A percentile compares a stretch with the other conserved stretches of the same genome.
These are phyloP conservation scores for Drosophila truncata DNA, from an alignment of 1,140 invertebrate species.

Conservation along the genomic window DNA sequence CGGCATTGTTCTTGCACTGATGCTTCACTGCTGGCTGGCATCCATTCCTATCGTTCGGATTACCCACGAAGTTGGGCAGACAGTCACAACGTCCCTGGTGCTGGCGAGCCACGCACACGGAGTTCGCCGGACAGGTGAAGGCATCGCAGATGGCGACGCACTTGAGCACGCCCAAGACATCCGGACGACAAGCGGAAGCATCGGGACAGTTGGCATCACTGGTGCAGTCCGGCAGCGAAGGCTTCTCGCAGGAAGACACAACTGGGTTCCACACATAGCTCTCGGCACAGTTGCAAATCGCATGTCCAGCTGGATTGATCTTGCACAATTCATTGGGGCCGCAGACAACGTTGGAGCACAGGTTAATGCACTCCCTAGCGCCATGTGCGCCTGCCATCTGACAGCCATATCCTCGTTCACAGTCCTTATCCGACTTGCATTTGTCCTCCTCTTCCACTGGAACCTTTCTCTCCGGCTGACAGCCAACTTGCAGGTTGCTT, in stretches of 20 bases:
- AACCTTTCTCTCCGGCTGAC: constrained; percentile 88
- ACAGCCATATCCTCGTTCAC: constrained; percentile 88
- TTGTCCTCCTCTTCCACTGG: constrained; percentile 86
- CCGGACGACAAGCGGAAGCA: constrained; percentile 90
- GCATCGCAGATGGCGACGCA: constrained; percentile 91
- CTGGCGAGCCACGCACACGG: constrained; percentile 90
- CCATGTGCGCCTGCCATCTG: constrained; percentile 87
- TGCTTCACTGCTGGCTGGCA: constrained; percentile 90
- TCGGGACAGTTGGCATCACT: constrained; percentile 90
- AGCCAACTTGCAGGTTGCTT: constrained; percentile 90
- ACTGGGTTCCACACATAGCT: constrained; percentile 93
- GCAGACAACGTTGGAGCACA: constrained; percentile 92
- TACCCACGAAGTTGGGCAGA: constrained; percentile 91
- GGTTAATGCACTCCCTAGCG: constrained; percentile 89
- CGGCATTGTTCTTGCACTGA: constrained; percentile 91
- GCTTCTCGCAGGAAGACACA: constrained; percentile 92
- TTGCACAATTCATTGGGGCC: constrained; percentile 92
- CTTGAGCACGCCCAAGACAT: constrained; percentile 93
- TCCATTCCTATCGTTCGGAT: constrained; percentile 95
- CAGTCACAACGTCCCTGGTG: constrained; percentile 93
- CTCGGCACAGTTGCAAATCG: constrained; percentile 91
- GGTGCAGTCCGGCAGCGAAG: constrained; percentile 92
- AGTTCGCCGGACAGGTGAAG: constrained; percentile 93
- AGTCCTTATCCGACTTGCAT: constrained; percentile 91
- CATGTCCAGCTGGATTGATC: constrained; percentile 88